Conservation (phyloP, 2,888 invertebrate genomes). For the Watsonalla binaria region DNA sequence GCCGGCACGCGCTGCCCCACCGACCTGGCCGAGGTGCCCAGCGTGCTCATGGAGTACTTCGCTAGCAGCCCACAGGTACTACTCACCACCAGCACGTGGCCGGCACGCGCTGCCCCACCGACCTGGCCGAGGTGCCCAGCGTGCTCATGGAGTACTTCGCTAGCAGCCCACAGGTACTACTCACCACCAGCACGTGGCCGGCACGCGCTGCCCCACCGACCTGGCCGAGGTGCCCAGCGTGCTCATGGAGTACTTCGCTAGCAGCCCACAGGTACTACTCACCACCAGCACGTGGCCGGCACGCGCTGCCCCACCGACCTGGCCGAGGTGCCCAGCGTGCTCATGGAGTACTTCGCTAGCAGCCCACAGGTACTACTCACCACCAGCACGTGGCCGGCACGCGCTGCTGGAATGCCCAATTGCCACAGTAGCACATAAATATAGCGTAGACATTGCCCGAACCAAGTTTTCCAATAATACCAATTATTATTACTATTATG, state of each 20-base stretch:
- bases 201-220: slow-evolving; percentile 76
- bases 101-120: slow-evolving; percentile 87
- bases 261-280: slow-evolving; percentile 82
- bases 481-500: not conserved
- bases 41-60: slow-evolving; percentile 99
- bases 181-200: slow-evolving; percentile 97
- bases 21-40: slow-evolving; percentile 98
- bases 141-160: slow-evolving; percentile 99
- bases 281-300: not conserved
- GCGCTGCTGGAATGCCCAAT: too few relatives aligned
- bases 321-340: slow-evolving; percentile 82
- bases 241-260: slow-evolving; percentile 95
- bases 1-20: slow-evolving; percentile 97
- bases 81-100: slow-evolving; percentile 95
- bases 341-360: slow-evolving; percentile 95
- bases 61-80: slow-evolving; percentile 86
- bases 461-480: too few relatives aligned
- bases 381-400: too few relatives aligned
- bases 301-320: not conserved
- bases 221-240: slow-evolving; percentile 81
- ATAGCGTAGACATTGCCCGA: too few relatives aligned
- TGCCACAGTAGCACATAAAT: too few relatives aligned
- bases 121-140: slow-evolving; percentile 99
- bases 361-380: slow-evolving; percentile 87
- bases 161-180: slow-evolving; percentile 82